Percentiles rank a stretch among this genome's conserved stretches.
These are phyloP conservation scores for Perdix hodgsoniae DNA, from an alignment of 2,797 vertebrate species.

Conservation along the genomic window DNA sequence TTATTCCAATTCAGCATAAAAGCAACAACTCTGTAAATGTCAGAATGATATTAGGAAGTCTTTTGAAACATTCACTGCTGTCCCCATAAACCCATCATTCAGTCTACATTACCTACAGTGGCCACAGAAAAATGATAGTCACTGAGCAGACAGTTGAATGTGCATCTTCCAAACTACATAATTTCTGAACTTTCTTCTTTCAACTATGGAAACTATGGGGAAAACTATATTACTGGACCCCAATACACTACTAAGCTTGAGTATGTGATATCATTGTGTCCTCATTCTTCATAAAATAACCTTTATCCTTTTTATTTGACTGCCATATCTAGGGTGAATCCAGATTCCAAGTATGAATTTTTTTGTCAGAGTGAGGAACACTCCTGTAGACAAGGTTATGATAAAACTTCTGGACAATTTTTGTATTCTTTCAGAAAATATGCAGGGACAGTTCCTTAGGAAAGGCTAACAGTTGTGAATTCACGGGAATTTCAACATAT, in stretches of 20 bases:
- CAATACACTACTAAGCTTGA: neutral
- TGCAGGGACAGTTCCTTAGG: neutral
- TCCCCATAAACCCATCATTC: neutral
- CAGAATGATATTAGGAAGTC: neutral
- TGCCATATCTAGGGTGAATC: neutral
- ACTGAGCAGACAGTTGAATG: rapidly evolving
- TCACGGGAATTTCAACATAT: neutral
- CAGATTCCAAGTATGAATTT: neutral
- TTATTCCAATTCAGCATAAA: neutral
- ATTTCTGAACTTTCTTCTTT: neutral
- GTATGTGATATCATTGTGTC: neutral
- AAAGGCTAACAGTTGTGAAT: neutral
- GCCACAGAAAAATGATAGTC: neutral
- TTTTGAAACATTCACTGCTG: neutral
- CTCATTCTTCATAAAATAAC: neutral
- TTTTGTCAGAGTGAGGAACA: neutral
- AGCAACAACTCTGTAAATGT: neutral
- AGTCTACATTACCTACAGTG: neutral
- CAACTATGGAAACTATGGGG: neutral
- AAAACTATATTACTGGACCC: neutral
- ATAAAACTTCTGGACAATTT: neutral
- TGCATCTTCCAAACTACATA: neutral
- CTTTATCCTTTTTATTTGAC: neutral
- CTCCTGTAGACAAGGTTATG: rapidly evolving
- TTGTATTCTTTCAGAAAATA: neutral